These are phyloP conservation scores for Rotaria socialis DNA, from an alignment of 2,888 invertebrate species.

Conservation along the genomic window DNA sequence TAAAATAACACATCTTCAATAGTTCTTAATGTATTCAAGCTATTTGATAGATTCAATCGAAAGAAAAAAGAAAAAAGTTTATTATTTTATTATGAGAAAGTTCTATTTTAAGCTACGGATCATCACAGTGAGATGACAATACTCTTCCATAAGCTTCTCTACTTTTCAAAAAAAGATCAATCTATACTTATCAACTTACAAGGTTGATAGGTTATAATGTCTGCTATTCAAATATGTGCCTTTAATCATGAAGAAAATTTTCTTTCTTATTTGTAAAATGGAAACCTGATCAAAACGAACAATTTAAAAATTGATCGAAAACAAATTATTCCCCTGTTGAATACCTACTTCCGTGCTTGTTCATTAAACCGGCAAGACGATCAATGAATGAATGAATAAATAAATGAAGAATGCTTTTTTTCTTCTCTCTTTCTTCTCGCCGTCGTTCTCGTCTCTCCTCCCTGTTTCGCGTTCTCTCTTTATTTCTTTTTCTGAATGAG, in stretches of 20 bases:
- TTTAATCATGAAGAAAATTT: background rate
- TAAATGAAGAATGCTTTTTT: constrained; percentile 2
- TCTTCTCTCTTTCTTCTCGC: background rate
- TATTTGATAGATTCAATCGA: background rate
- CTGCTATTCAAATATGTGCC: background rate
- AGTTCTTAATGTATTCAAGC: background rate
- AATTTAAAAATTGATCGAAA: constrained; percentile 24
- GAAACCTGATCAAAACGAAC: constrained; percentile 11
- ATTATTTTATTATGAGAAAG: background rate
- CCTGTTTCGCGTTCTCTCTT: background rate
- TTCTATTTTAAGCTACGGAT: background rate
- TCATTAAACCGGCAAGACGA: background rate
- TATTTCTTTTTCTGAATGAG: background rate
- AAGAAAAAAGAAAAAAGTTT: background rate
- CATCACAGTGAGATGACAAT: background rate
- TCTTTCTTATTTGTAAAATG: background rate
- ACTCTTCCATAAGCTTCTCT: background rate
- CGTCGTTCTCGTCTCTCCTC: background rate
- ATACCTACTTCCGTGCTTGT: constrained; percentile 20
- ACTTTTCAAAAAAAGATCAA: background rate
- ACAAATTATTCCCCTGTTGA: background rate
- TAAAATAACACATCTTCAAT: background rate
- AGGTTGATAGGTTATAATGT: background rate
- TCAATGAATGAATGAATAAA: constrained; percentile 23
- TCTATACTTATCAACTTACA: constrained; percentile 11